These are phyloP conservation scores for Hucho hucho DNA, from an alignment of 2,113 vertebrate species.

Conservation along the genomic window DNA sequence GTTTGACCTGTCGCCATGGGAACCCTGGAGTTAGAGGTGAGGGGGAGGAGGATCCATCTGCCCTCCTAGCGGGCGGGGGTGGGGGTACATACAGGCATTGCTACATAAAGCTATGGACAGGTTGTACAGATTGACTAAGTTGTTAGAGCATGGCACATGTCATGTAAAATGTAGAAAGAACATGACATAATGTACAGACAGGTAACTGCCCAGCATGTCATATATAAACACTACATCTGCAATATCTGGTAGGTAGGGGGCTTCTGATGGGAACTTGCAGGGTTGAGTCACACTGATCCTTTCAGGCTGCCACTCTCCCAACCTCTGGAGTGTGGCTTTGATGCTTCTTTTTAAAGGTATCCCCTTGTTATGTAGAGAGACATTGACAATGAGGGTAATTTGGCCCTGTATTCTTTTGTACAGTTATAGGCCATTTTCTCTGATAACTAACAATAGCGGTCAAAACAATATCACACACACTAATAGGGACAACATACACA, in stretches of 20 bases:
- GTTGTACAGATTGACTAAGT: too few relatives aligned
- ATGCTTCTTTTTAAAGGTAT: neutral
- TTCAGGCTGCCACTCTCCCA: too few relatives aligned
- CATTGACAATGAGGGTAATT: slow-evolving; percentile 57
- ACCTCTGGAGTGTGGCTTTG: too few relatives aligned
- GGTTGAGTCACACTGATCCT: too few relatives aligned
- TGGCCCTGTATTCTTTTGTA: slow-evolving; percentile 46
- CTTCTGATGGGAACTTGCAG: too few relatives aligned
- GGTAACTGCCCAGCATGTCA: too few relatives aligned
- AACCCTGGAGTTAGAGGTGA: slow-evolving; percentile 48
- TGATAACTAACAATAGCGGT: slow-evolving; percentile 53
- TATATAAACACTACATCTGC: too few relatives aligned
- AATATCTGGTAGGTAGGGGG: too few relatives aligned
- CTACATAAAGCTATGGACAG: too few relatives aligned
- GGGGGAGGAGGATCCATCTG: slow-evolving; percentile 27
- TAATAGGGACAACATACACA: slow-evolving; percentile 55
- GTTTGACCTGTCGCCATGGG: slow-evolving; percentile 69
- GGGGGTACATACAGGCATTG: neutral
- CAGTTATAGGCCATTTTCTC: slow-evolving; percentile 60
- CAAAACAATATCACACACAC: slow-evolving; percentile 66
- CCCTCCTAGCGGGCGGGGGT: slow-evolving; percentile 13
- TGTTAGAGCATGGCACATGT: too few relatives aligned
- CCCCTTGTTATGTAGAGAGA: neutral
- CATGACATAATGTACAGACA: too few relatives aligned
- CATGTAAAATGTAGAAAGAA: too few relatives aligned